Percentiles rank a stretch among this genome's conserved stretches.
phyloP scores from a whole-genome alignment of 1,140 invertebrate species.

The Hyles euphorbiae region DNA sequence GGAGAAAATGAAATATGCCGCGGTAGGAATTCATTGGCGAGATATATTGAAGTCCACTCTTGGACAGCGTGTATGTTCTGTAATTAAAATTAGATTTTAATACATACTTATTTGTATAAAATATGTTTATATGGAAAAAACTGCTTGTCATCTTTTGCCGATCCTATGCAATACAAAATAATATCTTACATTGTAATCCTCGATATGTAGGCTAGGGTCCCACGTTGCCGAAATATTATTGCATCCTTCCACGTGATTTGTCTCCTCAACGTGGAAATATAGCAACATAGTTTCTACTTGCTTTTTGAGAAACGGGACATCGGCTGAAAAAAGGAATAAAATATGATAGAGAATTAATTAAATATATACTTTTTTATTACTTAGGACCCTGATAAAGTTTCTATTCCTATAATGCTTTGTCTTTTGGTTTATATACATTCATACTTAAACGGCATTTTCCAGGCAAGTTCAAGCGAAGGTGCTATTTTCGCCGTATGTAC shows the following conservation, averaged over 20 bases:
- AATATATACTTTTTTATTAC: no score
- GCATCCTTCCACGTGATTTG: conserved; percentile 67
- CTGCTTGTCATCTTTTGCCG: no score
- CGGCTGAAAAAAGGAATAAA: no score
- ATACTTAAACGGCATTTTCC: no score
- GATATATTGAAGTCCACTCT: conserved; percentile 74
- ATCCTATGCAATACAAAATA: background rate
- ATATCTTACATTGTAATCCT: conserved; percentile 58
- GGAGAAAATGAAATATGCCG: conserved; percentile 77
- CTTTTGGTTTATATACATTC: no score
- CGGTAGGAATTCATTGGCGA: conserved; percentile 70
- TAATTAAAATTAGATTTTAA: conserved; percentile 21
- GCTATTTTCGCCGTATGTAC: no score
- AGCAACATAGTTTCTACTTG: conserved; percentile 47
- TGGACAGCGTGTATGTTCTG: conserved; percentile 76
- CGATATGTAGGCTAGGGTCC: conserved; percentile 35
- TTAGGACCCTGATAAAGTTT: no score
- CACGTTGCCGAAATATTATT: conserved; percentile 69
- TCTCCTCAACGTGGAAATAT: conserved; percentile 75
- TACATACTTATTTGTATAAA: no score
- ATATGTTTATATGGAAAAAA: no score
- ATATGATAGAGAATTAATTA: no score
- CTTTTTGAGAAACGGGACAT: background rate
- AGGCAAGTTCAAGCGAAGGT: no score
- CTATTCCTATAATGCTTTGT: no score